Conservation (phyloP, 2,113 vertebrate genomes). For the Anser cygnoides region DNA sequence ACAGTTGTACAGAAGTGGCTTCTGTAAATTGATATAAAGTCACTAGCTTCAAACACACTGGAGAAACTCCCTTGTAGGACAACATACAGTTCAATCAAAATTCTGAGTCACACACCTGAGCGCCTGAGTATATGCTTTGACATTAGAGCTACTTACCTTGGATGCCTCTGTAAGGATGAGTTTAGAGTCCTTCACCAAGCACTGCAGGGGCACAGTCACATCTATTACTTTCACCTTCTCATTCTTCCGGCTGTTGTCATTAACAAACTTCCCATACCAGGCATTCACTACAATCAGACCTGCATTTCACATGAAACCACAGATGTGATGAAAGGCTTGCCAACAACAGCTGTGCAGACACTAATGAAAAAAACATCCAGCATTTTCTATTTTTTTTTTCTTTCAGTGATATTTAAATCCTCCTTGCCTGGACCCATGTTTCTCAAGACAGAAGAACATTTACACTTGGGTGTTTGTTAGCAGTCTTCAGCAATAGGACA, state of each 20-base stretch:
- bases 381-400: neutral
- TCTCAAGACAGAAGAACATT: neutral
- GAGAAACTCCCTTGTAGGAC: neutral
- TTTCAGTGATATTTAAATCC: neutral
- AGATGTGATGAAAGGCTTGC: neutral
- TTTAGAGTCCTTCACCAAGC: slow-evolving; percentile 97
- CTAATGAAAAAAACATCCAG: neutral
- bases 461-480: neutral
- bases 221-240: slow-evolving; percentile 96
- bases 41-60: neutral
- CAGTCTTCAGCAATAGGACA: neutral
- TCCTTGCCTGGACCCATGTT: neutral
- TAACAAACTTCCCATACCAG: slow-evolving; percentile 99
- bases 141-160: slow-evolving; percentile 79
- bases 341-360: neutral
- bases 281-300: slow-evolving; percentile 95
- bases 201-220: slow-evolving; percentile 95
- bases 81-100: rapidly evolving
- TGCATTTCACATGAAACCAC: slow-evolving; percentile 48
- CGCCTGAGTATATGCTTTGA: neutral
- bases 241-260: slow-evolving; percentile 90
- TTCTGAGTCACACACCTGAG: neutral
- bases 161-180: slow-evolving; percentile 96
- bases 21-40: neutral
- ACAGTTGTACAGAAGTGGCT: neutral